These are phyloP conservation scores for Corythornis leucogaster DNA, from an alignment of 2,797 vertebrate genomes.

Conservation along the genomic window DNA sequence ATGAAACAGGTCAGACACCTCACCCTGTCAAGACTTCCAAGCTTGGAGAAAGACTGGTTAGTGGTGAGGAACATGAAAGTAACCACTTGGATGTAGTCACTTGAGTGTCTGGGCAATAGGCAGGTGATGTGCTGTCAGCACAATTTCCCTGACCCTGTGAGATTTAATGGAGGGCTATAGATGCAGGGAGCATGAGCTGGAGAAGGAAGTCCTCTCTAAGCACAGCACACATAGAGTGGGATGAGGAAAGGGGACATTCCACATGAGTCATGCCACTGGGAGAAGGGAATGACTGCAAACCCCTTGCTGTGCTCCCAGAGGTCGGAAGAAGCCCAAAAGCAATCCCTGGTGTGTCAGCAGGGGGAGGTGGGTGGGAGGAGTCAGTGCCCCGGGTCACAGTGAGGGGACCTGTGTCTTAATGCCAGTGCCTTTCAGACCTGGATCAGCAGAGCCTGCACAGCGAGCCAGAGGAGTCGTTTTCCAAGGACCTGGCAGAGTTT, in stretches of 20 bases:
- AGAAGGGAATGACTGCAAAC: background rate
- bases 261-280: background rate
- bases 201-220: background rate
- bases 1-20: background rate
- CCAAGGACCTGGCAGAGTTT: constrained; percentile 88
- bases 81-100: background rate
- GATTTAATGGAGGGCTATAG: background rate
- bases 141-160: background rate
- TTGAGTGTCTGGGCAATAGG: background rate
- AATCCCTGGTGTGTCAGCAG: background rate
- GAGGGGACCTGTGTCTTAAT: background rate
- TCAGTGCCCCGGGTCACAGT: background rate
- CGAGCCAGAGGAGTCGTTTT: constrained; percentile 89
- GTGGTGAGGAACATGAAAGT: background rate
- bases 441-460: constrained; percentile 94
- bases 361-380: background rate
- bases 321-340: background rate
- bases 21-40: background rate
- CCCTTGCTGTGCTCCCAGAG: background rate
- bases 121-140: background rate
- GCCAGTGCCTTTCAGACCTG: constrained; percentile 83
- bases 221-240: background rate
- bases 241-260: background rate
- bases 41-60: background rate
- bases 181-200: background rate